Percentiles rank a stretch among this genome's conserved stretches.
These are phyloP conservation scores for Bucorvus abyssinicus DNA, from an alignment of 2,797 vertebrate genomes.

Conservation along the genomic window DNA sequence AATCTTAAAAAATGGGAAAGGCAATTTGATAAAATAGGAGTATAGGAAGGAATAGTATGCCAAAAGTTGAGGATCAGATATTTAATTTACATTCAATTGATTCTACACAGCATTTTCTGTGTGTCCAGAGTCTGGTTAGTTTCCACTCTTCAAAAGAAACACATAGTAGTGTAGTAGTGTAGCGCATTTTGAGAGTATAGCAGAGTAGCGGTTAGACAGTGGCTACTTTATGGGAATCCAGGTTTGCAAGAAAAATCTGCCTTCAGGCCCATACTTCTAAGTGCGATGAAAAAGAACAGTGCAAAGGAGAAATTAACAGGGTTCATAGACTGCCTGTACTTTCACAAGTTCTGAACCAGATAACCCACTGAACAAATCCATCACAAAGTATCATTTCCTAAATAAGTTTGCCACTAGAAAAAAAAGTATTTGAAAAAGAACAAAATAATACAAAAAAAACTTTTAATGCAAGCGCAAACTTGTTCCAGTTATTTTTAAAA, in stretches of 20 bases:
- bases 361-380: not conserved
- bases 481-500: not conserved
- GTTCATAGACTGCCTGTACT: not conserved
- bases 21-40: constrained; percentile 28
- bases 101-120: not conserved
- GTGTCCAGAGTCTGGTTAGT: not conserved
- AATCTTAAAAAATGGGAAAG: constrained; percentile 36
- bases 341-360: not conserved
- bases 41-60: not conserved
- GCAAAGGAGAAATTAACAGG: not conserved
- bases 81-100: constrained; percentile 29
- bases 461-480: not conserved
- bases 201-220: not conserved
- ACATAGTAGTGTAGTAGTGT: not conserved
- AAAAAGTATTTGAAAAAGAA: not conserved
- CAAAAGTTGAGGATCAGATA: constrained; percentile 11
- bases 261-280: not conserved
- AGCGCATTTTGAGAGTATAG: not conserved
- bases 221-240: not conserved
- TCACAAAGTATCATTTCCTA: not conserved
- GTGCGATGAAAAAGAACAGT: not conserved
- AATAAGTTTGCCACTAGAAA: not conserved
- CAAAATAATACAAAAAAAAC: not conserved
- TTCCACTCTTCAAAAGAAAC: not conserved
- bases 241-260: not conserved